These are phyloP conservation scores for Tachysurus fulvidraco DNA, from an alignment of 2,113 vertebrate genomes.

Conservation along the genomic window DNA sequence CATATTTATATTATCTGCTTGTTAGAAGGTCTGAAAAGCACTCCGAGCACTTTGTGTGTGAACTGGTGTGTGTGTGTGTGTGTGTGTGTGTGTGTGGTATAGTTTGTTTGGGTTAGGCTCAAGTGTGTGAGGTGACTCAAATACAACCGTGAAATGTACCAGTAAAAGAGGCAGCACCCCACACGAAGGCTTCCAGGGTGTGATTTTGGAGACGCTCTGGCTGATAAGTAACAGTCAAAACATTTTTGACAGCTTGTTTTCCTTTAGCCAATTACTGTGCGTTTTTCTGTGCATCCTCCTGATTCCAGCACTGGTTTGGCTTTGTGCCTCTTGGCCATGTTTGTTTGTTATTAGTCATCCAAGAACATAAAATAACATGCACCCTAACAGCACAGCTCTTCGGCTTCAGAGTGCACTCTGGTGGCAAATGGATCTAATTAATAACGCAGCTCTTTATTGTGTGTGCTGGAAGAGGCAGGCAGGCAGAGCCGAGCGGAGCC, in stretches of 20 bases:
- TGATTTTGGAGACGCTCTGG: constrained; percentile 32
- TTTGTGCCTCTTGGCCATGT: constrained; percentile 54
- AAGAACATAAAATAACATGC: constrained; percentile 57
- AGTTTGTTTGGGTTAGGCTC: neutral
- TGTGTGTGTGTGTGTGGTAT: neutral
- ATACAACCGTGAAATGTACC: constrained; percentile 2
- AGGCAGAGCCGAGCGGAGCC: constrained; percentile 46
- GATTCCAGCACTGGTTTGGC: constrained; percentile 54
- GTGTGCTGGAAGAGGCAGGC: constrained; percentile 59
- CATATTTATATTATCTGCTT: neutral
- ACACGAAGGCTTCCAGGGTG: neutral
- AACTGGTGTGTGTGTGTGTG: neutral
- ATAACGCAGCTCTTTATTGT: constrained; percentile 61
- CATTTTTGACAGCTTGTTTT: constrained; percentile 61
- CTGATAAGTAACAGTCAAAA: constrained; percentile 53
- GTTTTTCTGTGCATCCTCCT: constrained; percentile 52
- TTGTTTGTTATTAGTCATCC: constrained; percentile 66
- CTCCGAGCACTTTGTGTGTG: neutral
- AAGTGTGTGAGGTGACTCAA: constrained; percentile 38
- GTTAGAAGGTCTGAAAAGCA: neutral
- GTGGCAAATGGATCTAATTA: constrained; percentile 72
- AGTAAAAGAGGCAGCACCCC: neutral
- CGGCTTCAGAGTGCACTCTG: constrained; percentile 53
- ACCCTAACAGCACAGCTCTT: constrained; percentile 46
- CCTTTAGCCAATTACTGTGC: constrained; percentile 58